These are phyloP conservation scores for Drosophila planitibia DNA, from an alignment of 2,888 invertebrate species.

Conservation along the genomic window DNA sequence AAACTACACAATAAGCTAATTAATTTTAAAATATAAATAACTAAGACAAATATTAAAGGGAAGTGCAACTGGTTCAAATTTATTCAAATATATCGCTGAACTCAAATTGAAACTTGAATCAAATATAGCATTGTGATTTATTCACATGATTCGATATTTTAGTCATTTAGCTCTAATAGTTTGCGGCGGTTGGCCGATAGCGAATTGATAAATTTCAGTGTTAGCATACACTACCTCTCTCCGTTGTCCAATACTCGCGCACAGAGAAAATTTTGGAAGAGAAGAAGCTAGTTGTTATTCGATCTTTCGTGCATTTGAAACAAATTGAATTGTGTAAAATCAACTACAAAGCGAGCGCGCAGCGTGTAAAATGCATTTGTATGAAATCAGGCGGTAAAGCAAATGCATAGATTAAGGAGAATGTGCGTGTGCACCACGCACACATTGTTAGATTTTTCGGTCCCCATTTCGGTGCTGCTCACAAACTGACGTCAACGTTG, in stretches of 20 bases:
- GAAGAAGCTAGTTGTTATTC: slow-evolving; percentile 63
- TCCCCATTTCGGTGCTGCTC: slow-evolving; percentile 60
- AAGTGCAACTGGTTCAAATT: not conserved
- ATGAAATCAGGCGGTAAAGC: slow-evolving; percentile 48
- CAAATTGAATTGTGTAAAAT: slow-evolving; percentile 53
- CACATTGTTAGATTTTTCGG: slow-evolving; percentile 69
- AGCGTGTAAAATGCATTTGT: slow-evolving; percentile 60
- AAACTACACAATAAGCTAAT: not conserved
- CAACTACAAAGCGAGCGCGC: slow-evolving; percentile 35
- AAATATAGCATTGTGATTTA: not conserved
- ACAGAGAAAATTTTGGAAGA: slow-evolving; percentile 65
- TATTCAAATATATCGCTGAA: not conserved
- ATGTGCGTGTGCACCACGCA: slow-evolving; percentile 60
- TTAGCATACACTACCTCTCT: slow-evolving; percentile 1
- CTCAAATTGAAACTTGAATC: not conserved
- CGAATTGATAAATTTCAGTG: slow-evolving; percentile 3
- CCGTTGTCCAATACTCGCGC: slow-evolving; percentile 37
- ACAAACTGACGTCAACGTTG: slow-evolving; percentile 66
- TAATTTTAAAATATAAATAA: not conserved
- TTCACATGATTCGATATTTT: slow-evolving; percentile 18
- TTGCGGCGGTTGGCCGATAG: slow-evolving; percentile 26
- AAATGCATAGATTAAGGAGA: slow-evolving; percentile 47
- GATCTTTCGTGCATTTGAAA: slow-evolving; percentile 54
- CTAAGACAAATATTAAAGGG: not conserved
- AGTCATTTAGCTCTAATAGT: not conserved